These are phyloP conservation scores for Crotalus viridis DNA, from an alignment of 2,113 vertebrate species.

Conservation along the genomic window DNA sequence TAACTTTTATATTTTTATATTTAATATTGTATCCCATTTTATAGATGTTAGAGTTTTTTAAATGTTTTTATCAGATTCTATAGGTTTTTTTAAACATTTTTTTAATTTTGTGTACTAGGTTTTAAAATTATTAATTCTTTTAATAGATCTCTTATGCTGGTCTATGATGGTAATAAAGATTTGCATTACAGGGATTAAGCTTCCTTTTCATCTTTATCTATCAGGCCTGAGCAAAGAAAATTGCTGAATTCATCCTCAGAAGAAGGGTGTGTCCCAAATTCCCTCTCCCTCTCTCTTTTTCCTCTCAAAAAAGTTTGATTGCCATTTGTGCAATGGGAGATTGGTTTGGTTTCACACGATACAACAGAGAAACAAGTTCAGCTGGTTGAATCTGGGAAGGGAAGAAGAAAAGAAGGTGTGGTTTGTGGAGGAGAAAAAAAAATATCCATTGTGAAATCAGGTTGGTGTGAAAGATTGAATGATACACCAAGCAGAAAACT, in stretches of 20 bases:
- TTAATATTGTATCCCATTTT: background rate
- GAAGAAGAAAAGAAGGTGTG: conserved; percentile 6
- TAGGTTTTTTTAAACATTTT: background rate
- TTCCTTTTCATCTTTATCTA: conserved; percentile 65
- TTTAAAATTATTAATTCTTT: background rate
- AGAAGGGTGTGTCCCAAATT: conserved; percentile 40
- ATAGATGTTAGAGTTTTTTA: background rate
- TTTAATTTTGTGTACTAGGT: background rate
- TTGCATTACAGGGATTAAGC: conserved; percentile 56
- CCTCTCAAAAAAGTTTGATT: conserved; percentile 34
- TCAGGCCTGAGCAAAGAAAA: conserved; percentile 41
- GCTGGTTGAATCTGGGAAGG: conserved; percentile 52
- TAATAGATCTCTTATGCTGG: background rate
- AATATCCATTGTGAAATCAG: conserved; percentile 23
- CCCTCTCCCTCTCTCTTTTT: conserved; percentile 16
- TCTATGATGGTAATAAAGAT: background rate
- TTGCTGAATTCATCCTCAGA: background rate
- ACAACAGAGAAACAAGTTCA: conserved; percentile 58
- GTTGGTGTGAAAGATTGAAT: background rate
- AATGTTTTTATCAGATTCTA: background rate
- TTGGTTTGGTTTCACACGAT: conserved; percentile 26
- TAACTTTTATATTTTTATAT: background rate
- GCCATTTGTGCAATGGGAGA: conserved; percentile 43
- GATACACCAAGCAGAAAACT: background rate
- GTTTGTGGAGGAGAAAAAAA: conserved; percentile 22